A percentile compares a stretch with the other conserved stretches of the same genome.
These are phyloP conservation scores for Syngnathus floridae DNA, from an alignment of 2,113 vertebrate species.

Conservation along the genomic window DNA sequence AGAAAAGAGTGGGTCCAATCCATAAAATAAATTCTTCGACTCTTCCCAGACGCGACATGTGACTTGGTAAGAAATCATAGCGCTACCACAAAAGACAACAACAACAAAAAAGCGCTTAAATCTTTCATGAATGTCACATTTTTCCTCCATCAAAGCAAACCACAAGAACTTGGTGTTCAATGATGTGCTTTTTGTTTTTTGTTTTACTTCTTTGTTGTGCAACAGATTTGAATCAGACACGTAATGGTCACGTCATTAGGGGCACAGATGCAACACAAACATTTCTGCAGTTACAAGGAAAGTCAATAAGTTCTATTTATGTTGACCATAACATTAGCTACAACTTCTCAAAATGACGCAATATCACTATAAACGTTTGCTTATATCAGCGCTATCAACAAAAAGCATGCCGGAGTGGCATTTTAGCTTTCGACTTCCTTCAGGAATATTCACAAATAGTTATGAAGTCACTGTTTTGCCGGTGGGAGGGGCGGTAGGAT, in stretches of 20 bases:
- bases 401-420: no score
- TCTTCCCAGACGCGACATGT: not conserved
- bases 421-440: not conserved
- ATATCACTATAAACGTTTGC: not conserved
- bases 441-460: not conserved
- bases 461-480: not conserved
- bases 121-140: not conserved
- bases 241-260: not conserved
- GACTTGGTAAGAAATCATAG: constrained; percentile 3
- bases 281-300: no score
- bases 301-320: not conserved
- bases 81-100: not conserved
- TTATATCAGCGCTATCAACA: not conserved
- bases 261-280: not conserved
- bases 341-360: not conserved
- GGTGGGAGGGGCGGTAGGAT: not conserved
- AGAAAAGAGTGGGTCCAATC: not conserved
- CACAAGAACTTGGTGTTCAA: not conserved
- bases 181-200: not conserved
- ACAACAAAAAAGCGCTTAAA: not conserved
- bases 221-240: not conserved
- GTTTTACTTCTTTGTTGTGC: not conserved
- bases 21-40: not conserved
- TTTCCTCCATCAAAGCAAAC: not conserved
- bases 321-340: not conserved